Conservation (phyloP, 2,888 invertebrate genomes). For the Podabrus alpinus region DNA sequence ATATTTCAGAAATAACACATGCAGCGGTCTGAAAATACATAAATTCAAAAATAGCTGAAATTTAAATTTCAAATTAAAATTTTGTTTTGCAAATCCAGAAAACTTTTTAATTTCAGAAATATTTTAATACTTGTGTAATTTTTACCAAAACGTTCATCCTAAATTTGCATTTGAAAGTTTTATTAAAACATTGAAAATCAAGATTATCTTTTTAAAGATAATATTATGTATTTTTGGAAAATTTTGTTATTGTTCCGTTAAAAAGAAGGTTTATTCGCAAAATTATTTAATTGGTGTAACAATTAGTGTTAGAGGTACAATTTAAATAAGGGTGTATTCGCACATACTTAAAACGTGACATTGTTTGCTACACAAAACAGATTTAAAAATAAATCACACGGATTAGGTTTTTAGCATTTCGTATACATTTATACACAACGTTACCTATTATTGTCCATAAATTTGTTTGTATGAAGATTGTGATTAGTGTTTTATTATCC, state of each 20-base stretch:
- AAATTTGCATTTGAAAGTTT: not conserved
- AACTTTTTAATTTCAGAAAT: not conserved
- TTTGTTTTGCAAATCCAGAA: not conserved
- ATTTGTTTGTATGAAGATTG: no score
- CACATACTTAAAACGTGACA: no score
- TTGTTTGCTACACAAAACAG: no score
- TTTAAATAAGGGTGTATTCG: no score
- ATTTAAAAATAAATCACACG: no score
- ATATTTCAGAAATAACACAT: not conserved
- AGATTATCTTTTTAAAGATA: not conserved
- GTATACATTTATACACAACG: no score
- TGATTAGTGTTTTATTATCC: no score
- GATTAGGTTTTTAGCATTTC: no score
- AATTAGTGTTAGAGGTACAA: not conserved
- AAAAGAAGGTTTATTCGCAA: not conserved
- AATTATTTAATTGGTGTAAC: not conserved
- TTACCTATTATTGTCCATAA: no score
- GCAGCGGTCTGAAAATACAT: not conserved
- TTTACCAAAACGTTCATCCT: not conserved
- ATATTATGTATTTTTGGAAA: not conserved
- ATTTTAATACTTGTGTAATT: not conserved
- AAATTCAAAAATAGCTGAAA: not conserved
- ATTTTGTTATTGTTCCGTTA: not conserved
- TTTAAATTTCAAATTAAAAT: not conserved
- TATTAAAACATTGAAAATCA: not conserved